Evolutionary conservation across 1,140 invertebrate genomes (phyloP).

Genomic region (Whitmania pigra): DNA sequence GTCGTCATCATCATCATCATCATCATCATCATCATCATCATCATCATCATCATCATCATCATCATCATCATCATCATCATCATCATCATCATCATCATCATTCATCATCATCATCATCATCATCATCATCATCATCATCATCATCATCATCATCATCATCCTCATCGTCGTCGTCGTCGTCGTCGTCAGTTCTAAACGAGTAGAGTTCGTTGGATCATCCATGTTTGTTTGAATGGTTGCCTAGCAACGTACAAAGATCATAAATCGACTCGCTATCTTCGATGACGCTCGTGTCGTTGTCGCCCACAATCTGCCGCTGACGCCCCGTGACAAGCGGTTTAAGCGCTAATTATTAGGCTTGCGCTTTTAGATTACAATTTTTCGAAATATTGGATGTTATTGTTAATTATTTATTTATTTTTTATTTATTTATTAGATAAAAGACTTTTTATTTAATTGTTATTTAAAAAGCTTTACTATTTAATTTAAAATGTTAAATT

Average conservation of each 20-base stretch:
- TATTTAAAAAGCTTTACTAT: too few species aligned
- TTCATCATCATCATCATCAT: constrained; percentile 11
- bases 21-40: constrained; percentile 5
- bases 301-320: background rate
- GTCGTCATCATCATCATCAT: constrained; percentile 4
- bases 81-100: constrained; percentile 5
- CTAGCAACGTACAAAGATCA: constrained; percentile 2
- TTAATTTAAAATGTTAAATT: too few species aligned
- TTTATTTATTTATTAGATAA: too few species aligned
- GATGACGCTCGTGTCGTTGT: background rate
- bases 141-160: background rate
- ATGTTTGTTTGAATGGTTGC: too few species aligned
- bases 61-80: background rate
- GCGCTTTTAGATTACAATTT: too few species aligned
- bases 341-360: too few species aligned
- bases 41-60: background rate
- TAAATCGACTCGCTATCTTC: background rate
- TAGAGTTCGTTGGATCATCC: background rate
- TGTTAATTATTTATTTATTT: too few species aligned
- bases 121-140: background rate
- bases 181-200: too few species aligned
- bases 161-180: too few species aligned
- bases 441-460: too few species aligned
- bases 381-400: too few species aligned
- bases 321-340: too few species aligned